Evolutionary conservation across 2,113 vertebrate species (phyloP).

Genomic region (Dicaeum eximium): DNA sequence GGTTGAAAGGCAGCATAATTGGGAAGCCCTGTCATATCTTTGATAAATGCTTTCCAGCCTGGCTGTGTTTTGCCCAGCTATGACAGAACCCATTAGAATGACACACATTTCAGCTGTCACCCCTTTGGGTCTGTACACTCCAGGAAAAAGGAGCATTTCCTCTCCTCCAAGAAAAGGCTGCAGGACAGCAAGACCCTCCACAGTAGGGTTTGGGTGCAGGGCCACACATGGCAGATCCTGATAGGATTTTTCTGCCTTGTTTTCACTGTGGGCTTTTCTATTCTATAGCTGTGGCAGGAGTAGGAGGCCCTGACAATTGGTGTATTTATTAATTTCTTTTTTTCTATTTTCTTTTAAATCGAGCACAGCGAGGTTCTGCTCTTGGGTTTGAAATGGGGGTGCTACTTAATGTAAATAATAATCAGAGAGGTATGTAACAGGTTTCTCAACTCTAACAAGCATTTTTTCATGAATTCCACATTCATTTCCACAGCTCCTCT

Average conservation of each 20-base stretch:
- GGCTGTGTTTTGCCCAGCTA: constrained; percentile 49
- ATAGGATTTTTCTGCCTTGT: not conserved
- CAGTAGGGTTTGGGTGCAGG: not conserved
- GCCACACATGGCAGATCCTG: not conserved
- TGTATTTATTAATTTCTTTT: not conserved
- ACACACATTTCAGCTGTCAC: not conserved
- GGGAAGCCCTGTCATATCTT: constrained; percentile 35
- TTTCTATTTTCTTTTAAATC: not conserved
- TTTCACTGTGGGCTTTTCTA: not conserved
- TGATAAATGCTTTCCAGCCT: constrained; percentile 25
- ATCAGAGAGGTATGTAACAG: not conserved
- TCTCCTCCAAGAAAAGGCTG: not conserved
- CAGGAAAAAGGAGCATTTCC: not conserved
- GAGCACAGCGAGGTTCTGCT: not conserved
- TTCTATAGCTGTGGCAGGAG: not conserved
- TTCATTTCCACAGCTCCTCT: not conserved
- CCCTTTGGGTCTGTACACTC: not conserved
- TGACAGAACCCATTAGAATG: constrained; percentile 38
- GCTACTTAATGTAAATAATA: not conserved
- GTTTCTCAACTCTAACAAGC: not conserved
- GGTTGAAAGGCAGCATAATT: constrained; percentile 48
- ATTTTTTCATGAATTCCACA: not conserved
- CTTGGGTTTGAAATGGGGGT: not conserved
- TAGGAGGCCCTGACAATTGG: not conserved
- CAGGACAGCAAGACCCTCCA: not conserved